Percentiles rank a stretch among this genome's conserved stretches.
These are phyloP conservation scores for Rhyzopertha dominica DNA, from an alignment of 1,140 invertebrate genomes.

Conservation along the genomic window DNA sequence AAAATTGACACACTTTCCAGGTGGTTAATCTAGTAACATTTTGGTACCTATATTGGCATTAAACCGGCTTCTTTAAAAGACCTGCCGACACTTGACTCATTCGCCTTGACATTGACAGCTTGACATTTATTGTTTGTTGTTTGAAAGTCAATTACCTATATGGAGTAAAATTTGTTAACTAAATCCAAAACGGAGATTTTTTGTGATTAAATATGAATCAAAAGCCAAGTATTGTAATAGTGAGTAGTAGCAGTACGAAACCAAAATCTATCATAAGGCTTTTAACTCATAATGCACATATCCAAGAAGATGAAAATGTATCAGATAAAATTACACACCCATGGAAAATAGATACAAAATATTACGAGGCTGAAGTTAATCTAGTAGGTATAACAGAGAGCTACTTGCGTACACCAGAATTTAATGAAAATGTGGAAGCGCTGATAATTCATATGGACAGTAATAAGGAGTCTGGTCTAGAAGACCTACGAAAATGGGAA, in stretches of 20 bases:
- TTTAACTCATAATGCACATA: constrained; percentile 29
- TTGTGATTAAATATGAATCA: constrained; percentile 32
- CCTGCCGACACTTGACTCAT: no score
- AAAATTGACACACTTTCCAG: no score
- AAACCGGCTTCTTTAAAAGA: no score
- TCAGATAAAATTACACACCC: constrained; percentile 25
- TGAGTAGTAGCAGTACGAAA: constrained; percentile 40
- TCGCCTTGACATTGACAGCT: no score
- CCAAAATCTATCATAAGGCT: constrained; percentile 41
- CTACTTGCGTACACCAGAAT: constrained; percentile 27
- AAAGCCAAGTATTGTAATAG: constrained; percentile 37
- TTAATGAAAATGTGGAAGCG: constrained; percentile 40
- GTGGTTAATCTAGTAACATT: no score
- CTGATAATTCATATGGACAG: constrained; percentile 44
- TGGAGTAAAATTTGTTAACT: no score
- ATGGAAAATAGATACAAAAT: constrained; percentile 47
- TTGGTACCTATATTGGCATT: no score
- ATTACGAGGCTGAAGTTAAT: constrained; percentile 44
- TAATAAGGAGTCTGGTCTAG: constrained; percentile 38
- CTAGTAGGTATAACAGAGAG: constrained; percentile 38
- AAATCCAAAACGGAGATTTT: no score
- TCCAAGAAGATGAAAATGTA: constrained; percentile 14
- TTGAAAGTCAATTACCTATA: no score
- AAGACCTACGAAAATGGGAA: constrained; percentile 39
- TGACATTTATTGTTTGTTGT: no score